Evolutionary conservation across 2,888 invertebrate genomes (phyloP), one percentile per base, ranked within the genome.

Genomic region (Volucella inanis): DNA sequence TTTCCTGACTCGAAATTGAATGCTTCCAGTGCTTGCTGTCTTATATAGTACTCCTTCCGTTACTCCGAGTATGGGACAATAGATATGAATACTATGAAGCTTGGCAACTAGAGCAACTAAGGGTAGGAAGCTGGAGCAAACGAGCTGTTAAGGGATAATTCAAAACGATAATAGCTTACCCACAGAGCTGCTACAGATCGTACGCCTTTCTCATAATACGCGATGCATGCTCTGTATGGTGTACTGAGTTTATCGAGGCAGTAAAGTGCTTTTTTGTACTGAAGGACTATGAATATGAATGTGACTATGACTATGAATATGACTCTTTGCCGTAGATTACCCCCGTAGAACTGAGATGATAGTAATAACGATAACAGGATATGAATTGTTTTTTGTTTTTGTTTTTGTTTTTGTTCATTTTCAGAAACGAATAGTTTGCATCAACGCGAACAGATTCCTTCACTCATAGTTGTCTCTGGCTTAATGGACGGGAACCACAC

Each of bases 401-500:
- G 2, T 22, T 22, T 22, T 22, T 22, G 2, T 22, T 22, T 22
- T 22, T 22, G 18, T 1, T 22, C 18, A 22, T 55, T 67, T 54
- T 64, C 62, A 71, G 54, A 76, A 72, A 47, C 57, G 67, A 81
- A 76, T 85, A 71, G 76, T 76, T 85, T 76, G 62, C 72, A 54
- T 31, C 43, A 47, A 64, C 9, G 49, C 12, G 38, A 38, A 52
- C 61, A 67, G 52, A 72, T 75, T 50, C 22, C 43, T 9, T 31
- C 45, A 41, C 10, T 10, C n/a, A 22, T 78, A 39, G 43, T 14
- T 41, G n/a, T n/a, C 9, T 49, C 52, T 12, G 14, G 31, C 10
- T 12, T 61, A 52, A 62, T 62, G 45, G 54, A 39, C 47, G 45
- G 1, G 11, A 54, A 8, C 52, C 45, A 45, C 10, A 45, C 22